Percentiles rank a stretch among this genome's conserved stretches.
phyloP scores from a whole-genome alignment of 1,140 invertebrate genomes.

The Neelides sp. region DNA sequence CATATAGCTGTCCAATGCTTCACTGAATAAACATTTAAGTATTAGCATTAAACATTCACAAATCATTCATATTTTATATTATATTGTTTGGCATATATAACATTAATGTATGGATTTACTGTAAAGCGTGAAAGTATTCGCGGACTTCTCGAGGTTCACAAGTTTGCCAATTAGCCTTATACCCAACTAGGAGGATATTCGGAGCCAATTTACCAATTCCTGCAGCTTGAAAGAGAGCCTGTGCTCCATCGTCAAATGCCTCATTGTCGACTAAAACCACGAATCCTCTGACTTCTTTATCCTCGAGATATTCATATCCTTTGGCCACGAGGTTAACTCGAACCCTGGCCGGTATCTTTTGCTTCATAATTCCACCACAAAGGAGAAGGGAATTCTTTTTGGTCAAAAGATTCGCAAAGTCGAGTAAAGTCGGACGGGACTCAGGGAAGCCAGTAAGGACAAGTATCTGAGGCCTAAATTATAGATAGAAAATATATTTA shows the following conservation, averaged over 20 bases:
- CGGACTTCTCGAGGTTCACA: conserved; percentile 58
- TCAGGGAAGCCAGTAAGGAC: conserved; percentile 46
- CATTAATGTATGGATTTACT: conserved; percentile 53
- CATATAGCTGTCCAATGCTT: conserved; percentile 79
- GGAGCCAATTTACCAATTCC: conserved; percentile 86
- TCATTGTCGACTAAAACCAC: conserved; percentile 68
- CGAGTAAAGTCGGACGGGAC: conserved; percentile 67
- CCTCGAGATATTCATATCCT: conserved; percentile 59
- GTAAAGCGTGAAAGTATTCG: conserved; percentile 83
- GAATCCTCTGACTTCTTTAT: conserved; percentile 73
- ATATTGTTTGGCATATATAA: no score
- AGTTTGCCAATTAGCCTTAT: conserved; percentile 73
- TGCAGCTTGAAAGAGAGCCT: conserved; percentile 59
- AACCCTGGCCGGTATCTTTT: conserved; percentile 50
- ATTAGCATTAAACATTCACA: neutral
- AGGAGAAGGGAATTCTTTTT: conserved; percentile 84
- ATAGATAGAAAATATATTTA: neutral
- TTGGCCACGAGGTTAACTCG: conserved; percentile 46
- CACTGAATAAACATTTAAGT: conserved; percentile 44
- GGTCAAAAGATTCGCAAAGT: conserved; percentile 80
- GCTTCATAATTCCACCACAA: conserved; percentile 68
- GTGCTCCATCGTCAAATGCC: conserved; percentile 62
- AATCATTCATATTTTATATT: neutral
- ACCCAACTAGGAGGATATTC: conserved; percentile 89
- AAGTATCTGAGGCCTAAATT: neutral